phyloP scores from a whole-genome alignment of 2,797 vertebrate genomes.

The Microtus agrestis region DNA sequence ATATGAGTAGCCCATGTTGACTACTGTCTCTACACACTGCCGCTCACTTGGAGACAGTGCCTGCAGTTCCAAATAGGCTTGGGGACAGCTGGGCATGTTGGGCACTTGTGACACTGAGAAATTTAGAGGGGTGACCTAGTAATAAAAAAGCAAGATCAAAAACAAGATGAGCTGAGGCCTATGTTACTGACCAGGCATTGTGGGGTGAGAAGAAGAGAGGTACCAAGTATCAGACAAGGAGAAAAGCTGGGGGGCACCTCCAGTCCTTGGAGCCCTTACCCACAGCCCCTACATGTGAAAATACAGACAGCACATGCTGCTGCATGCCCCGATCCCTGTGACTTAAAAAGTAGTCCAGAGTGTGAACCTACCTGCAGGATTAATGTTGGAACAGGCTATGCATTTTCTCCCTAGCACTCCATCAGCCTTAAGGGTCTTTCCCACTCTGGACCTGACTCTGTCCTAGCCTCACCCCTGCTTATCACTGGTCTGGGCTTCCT shows the following conservation, averaged over 20 bases:
- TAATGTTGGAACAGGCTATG: not conserved
- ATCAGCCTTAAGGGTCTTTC: not conserved
- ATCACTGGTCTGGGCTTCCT: not conserved
- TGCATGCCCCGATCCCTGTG: not conserved
- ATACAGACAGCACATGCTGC: not conserved
- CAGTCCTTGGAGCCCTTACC: not conserved
- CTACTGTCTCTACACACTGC: constrained; percentile 95
- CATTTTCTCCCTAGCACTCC: not conserved
- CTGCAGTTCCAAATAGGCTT: constrained; percentile 85
- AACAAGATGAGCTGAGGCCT: not conserved
- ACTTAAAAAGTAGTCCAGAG: not conserved
- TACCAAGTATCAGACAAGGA: not conserved
- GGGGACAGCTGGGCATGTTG: constrained; percentile 80
- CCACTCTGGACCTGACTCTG: not conserved
- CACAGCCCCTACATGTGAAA: not conserved
- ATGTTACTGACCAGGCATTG: constrained; percentile 7
- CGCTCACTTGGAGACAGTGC: constrained; percentile 93
- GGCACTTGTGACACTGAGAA: constrained; percentile 88
- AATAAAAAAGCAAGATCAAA: constrained; percentile 54
- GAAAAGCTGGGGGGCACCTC: not conserved
- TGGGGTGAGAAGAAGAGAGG: not conserved
- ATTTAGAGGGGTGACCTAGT: constrained; percentile 86
- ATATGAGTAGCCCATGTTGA: constrained; percentile 97
- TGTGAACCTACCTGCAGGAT: not conserved
- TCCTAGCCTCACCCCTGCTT: not conserved